phyloP scores from a whole-genome alignment of 2,888 invertebrate species.

The Drosophila greeni region DNA sequence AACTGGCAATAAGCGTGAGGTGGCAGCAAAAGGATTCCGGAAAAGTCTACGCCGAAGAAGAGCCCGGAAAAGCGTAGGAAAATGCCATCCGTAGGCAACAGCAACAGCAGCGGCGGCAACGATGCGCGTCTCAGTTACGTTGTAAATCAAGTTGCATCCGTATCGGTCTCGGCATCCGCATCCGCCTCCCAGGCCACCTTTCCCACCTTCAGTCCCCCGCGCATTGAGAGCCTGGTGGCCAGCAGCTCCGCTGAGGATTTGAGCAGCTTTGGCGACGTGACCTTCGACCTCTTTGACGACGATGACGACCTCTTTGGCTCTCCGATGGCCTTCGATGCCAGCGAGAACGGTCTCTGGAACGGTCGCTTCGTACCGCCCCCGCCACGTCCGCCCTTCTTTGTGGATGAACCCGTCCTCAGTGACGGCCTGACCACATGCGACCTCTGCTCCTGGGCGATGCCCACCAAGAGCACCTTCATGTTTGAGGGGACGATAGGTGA shows the following conservation, averaged over 20 bases:
- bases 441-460: slow-evolving; percentile 86
- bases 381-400: slow-evolving; percentile 83
- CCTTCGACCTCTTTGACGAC: slow-evolving; percentile 78
- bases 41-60: neutral
- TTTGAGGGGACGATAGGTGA: slow-evolving; percentile 83
- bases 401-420: slow-evolving; percentile 81
- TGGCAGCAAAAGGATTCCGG: slow-evolving; percentile 48
- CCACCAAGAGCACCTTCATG: slow-evolving; percentile 81
- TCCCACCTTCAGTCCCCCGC: slow-evolving; percentile 74
- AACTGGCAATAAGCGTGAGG: slow-evolving; percentile 35
- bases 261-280: slow-evolving; percentile 74
- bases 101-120: slow-evolving; percentile 49
- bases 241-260: slow-evolving; percentile 76
- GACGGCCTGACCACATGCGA: slow-evolving; percentile 87
- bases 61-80: slow-evolving; percentile 29
- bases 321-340: slow-evolving; percentile 79
- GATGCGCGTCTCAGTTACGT: slow-evolving; percentile 66
- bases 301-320: slow-evolving; percentile 79
- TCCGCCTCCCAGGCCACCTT: slow-evolving; percentile 36
- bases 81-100: slow-evolving; percentile 66
- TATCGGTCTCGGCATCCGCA: slow-evolving; percentile 29
- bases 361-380: slow-evolving; percentile 83
- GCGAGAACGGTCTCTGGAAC: slow-evolving; percentile 79
- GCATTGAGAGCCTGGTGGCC: slow-evolving; percentile 76
- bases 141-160: slow-evolving; percentile 67